Evolutionary conservation across 2,888 invertebrate genomes (phyloP).

Genomic region (Julus scanicus): DNA sequence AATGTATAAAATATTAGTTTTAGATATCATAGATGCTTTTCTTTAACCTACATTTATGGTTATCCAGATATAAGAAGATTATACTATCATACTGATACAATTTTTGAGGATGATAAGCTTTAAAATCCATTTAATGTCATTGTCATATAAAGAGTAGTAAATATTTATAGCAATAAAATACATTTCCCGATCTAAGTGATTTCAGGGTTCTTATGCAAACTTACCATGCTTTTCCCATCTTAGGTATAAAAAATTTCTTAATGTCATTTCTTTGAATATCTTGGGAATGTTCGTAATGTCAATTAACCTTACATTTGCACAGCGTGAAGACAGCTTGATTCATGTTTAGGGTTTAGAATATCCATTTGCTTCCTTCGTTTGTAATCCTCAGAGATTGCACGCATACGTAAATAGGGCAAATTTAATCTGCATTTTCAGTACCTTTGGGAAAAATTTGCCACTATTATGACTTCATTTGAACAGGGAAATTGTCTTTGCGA

Average conservation of each 20-base stretch:
- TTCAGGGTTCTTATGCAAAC: too few relatives aligned
- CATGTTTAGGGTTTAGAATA: conserved; percentile 23
- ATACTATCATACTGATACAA: too few relatives aligned
- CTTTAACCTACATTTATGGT: too few relatives aligned
- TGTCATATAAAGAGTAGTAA: too few relatives aligned
- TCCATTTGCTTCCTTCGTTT: not conserved
- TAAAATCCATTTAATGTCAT: too few relatives aligned
- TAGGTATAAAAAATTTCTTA: not conserved
- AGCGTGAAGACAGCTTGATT: conserved; percentile 19
- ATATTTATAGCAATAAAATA: too few relatives aligned
- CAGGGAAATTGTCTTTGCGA: conserved; percentile 6
- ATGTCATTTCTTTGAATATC: not conserved
- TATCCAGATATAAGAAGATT: too few relatives aligned
- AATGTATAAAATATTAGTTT: too few relatives aligned
- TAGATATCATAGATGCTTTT: too few relatives aligned
- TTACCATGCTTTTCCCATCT: not conserved
- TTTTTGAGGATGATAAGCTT: too few relatives aligned
- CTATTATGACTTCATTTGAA: conserved; percentile 37
- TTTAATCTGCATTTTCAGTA: conserved; percentile 37
- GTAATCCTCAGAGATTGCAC: conserved; percentile 4
- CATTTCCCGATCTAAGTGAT: too few relatives aligned
- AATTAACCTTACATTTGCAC: conserved; percentile 10
- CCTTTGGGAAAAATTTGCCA: conserved; percentile 3
- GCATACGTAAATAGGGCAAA: conserved; percentile 31
- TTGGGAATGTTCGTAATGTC: not conserved